Base-by-base conservation (phyloP, 2,888 invertebrate species). In the Caenorhabditis japonica region DNA sequence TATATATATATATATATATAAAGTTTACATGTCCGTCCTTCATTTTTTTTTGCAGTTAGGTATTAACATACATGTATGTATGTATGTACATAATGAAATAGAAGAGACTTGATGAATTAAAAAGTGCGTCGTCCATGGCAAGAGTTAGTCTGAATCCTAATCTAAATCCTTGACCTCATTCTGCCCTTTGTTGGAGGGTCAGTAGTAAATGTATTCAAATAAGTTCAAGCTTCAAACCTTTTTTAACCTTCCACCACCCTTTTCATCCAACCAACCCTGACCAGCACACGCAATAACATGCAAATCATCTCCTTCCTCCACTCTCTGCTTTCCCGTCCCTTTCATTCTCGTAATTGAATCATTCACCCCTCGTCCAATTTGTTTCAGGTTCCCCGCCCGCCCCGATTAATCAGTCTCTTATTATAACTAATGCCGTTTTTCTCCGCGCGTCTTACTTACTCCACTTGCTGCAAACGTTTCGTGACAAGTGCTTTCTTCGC, bases 341-440 rank as follows among this genome's bases (percentile, higher is more conserved):
- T 41, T 64, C 34, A n/a, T 64, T 55, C 47, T 66, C 49, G 66
- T 56, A 56, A 66, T 66, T 66, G 66, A 66, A 66, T 66, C 66
- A 66, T 51, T 66, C 56, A n/a, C 49, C 43, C 51, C 56, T 58
- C 56, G 56, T 56, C 66, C 66, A 56, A 66, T 56, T 56, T 66
- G 66, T 66, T 66, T 56, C 56, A 66, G 56, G 56, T 66, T 56
- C 66, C n/a, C 56, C 55, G 34, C 27, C n/a, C 23, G 15, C 39
- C 30, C 55, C 56, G 39, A 66, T 66, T 66, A 56, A 66, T 66
- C 66, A 56, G 56, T 56, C 51, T 49, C 66, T 66, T 66, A 66
- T 66, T 66, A 56, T 56, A 66, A 51, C 49, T 36, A 51, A 43
- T 23, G 38, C 36, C 23, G 13, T 51, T 36, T 36, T 36, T 17